Percentiles rank a stretch among this genome's conserved stretches.
These are phyloP conservation scores for Oncorhynchus tshawytscha DNA, from an alignment of 2,113 vertebrate genomes.

Conservation along the genomic window DNA sequence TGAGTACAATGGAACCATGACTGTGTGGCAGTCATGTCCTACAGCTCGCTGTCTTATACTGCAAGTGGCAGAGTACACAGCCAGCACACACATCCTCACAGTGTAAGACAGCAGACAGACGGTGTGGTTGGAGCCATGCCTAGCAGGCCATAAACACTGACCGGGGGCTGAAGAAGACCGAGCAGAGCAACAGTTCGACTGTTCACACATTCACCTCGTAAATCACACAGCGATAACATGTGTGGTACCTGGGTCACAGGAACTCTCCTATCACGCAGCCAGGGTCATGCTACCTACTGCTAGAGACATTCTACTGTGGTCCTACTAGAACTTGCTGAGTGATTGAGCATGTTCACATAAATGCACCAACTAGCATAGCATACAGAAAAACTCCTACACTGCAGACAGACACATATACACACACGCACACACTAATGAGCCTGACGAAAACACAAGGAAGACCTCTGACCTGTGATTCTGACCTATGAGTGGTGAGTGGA, in stretches of 20 bases:
- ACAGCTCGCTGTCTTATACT: background rate
- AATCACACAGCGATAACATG: no score
- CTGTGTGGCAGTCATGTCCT: no score
- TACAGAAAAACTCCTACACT: background rate
- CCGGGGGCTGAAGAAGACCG: conserved; percentile 6
- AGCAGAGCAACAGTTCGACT: conserved; percentile 10
- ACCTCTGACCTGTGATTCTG: conserved; percentile 17
- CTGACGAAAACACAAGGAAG: conserved; percentile 24
- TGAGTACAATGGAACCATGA: no score
- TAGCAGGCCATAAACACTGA: background rate
- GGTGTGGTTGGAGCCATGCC: conserved; percentile 26
- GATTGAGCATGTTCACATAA: no score
- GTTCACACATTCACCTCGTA: no score
- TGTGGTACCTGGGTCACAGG: no score
- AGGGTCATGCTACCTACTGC: no score
- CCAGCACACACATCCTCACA: background rate
- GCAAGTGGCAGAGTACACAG: background rate
- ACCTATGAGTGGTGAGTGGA: background rate
- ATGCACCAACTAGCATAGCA: no score
- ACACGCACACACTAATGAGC: background rate
- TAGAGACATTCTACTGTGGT: no score
- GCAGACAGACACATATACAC: background rate
- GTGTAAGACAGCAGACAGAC: background rate
- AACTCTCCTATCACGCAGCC: no score
- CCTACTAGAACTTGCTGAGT: no score